phyloP scores from a whole-genome alignment of 2,888 invertebrate species.

The Watsonalla cultraria region DNA sequence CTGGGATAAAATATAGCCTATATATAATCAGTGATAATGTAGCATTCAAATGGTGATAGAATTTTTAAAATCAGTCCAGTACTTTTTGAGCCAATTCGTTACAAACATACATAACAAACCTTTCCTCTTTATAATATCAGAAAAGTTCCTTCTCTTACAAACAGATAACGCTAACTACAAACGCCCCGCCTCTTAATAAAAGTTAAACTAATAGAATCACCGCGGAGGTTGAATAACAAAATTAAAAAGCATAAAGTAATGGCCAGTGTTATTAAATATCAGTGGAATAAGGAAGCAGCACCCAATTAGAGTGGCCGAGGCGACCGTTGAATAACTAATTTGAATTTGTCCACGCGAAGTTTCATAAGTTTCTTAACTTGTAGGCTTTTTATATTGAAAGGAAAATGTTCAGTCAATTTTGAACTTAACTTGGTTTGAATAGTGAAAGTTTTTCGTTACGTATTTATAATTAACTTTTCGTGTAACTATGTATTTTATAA shows the following conservation, averaged over 20 bases:
- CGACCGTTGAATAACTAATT: conserved; percentile 19
- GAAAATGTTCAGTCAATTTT: too few species aligned
- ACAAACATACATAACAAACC: too few species aligned
- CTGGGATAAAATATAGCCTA: too few species aligned
- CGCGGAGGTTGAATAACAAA: conserved; percentile 8
- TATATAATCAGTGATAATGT: too few species aligned
- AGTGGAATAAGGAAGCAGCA: neutral
- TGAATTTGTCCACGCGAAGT: neutral
- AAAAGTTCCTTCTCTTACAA: too few species aligned
- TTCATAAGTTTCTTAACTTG: neutral
- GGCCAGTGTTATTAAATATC: conserved; percentile 17
- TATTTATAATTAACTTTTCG: too few species aligned
- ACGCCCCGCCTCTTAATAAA: neutral
- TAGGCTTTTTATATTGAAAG: neutral
- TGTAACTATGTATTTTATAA: too few species aligned
- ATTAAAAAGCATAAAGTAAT: conserved; percentile 11
- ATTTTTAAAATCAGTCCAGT: too few species aligned
- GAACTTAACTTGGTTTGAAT: neutral
- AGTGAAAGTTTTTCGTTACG: neutral
- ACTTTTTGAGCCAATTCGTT: too few species aligned
- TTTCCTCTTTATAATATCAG: too few species aligned
- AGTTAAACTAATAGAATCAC: neutral
- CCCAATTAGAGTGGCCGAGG: conserved; percentile 19
- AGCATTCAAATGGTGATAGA: too few species aligned
- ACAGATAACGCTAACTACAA: too few species aligned